Evolutionary conservation across 2,888 invertebrate species (phyloP), one percentile per base, ranked within the genome.

Genomic region (Beris chalybata): DNA sequence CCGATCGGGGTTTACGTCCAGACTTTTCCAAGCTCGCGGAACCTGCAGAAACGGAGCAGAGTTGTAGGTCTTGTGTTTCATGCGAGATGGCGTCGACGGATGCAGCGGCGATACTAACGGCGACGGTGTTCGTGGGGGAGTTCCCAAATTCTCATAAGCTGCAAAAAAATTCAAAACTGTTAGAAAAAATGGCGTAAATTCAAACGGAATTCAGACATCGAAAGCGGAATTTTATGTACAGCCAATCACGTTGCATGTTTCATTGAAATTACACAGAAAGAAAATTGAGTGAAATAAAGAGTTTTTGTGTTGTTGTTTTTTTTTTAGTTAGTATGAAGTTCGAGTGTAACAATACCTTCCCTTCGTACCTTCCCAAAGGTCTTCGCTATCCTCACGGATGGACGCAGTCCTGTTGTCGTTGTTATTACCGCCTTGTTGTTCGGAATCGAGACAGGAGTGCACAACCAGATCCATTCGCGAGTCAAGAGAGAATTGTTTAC

Each of bases 401-500:
- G 74, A 65, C 58, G 73, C 66, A 57, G 70, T 52, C 67, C 71
- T 57, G 52, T 68, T 32, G 5, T 65, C 30, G 66, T 71, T 13
- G 15, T 32, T 47, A 53, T 67, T 47, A 55, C 29, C 6, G 11
- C 11, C 13, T 45, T 59, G 55, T 44, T 70, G 71, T 57, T 73
- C 83, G 50, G 83, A 81, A 79, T 87, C 86, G 73, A 88, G 79
- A 4, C 88, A 90, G 15, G 75, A 77, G 76, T 91, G 91, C 48
- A 79, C 79, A 22, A 94, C 93, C 75, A 95, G 85, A 77, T 95
- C 95, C 87, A 95, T 89, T 75, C 92, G 89, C 0, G 95, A 95
- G 81, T 95, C 95, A 72, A 95, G 82, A 0, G 94, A 95, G 79
- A 91, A 93, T 80, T 93, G 94, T 80, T 93, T 94, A 38, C 76